These are phyloP conservation scores for Crotophaga sulcirostris DNA, from an alignment of 2,113 vertebrate genomes.

Conservation along the genomic window DNA sequence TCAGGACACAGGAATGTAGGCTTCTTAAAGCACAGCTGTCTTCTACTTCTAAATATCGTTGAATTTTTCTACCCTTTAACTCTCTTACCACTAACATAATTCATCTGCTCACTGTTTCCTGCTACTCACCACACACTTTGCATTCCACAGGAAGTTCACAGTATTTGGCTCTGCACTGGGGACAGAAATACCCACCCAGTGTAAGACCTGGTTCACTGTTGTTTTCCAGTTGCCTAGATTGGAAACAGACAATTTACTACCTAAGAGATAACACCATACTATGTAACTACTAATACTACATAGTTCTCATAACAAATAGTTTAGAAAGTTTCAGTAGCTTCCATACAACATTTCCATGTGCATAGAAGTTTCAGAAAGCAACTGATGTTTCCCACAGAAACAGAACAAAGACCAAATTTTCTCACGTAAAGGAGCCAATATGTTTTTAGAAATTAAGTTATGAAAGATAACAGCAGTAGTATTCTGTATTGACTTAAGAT, in stretches of 20 bases:
- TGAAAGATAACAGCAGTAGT: not conserved
- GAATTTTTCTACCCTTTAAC: not conserved
- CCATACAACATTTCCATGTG: accelerated
- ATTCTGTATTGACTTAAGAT: not conserved
- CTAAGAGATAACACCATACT: not conserved
- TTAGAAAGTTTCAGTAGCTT: not conserved
- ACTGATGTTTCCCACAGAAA: not conserved
- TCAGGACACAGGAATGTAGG: not conserved
- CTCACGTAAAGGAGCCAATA: not conserved
- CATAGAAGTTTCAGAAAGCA: not conserved
- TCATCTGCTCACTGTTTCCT: not conserved
- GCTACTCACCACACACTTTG: slow-evolving; percentile 92
- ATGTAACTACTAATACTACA: not conserved
- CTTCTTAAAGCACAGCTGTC: not conserved
- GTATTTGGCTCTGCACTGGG: slow-evolving; percentile 94
- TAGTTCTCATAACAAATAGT: not conserved
- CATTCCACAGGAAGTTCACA: slow-evolving; percentile 96
- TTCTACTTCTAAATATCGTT: not conserved
- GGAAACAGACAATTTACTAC: not conserved
- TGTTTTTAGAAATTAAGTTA: not conserved
- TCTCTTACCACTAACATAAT: not conserved
- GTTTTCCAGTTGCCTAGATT: slow-evolving; percentile 86
- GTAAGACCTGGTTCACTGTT: slow-evolving; percentile 81
- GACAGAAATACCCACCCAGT: slow-evolving; percentile 93
- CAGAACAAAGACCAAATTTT: not conserved